Conservation (phyloP, 1,140 invertebrate genomes). For the Drosophila teissieri region DNA sequence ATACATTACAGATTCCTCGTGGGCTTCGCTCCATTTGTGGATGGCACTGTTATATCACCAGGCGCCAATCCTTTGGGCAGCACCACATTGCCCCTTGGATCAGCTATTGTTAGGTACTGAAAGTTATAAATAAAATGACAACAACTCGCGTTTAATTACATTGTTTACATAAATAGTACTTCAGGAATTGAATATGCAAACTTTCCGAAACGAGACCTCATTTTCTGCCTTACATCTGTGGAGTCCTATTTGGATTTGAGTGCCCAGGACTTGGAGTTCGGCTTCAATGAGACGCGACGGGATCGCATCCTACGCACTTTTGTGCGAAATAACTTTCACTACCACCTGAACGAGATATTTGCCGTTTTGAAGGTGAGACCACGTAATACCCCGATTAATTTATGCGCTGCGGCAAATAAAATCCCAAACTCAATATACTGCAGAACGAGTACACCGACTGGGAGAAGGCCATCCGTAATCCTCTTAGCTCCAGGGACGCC, state of each 20-base stretch:
- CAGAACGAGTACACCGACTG: constrained; percentile 96
- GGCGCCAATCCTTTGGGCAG: constrained; percentile 79
- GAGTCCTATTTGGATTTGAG: constrained; percentile 92
- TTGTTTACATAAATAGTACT: constrained; percentile 85
- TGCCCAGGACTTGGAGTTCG: constrained; percentile 92
- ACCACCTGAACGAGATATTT: constrained; percentile 95
- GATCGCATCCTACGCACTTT: constrained; percentile 94
- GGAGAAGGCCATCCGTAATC: constrained; percentile 92
- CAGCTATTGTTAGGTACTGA: constrained; percentile 83
- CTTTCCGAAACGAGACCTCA: constrained; percentile 91
- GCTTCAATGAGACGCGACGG: constrained; percentile 92
- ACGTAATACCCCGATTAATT: neutral
- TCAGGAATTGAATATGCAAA: constrained; percentile 92
- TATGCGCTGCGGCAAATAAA: neutral
- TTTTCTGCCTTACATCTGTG: constrained; percentile 91
- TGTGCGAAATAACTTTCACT: constrained; percentile 94
- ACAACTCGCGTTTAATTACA: constrained; percentile 13
- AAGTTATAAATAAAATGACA: neutral
- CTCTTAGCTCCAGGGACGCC: constrained; percentile 90
- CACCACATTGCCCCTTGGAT: constrained; percentile 77
- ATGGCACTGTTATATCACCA: constrained; percentile 91
- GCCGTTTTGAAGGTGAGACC: constrained; percentile 89
- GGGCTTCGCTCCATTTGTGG: constrained; percentile 95
- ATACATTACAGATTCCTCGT: constrained; percentile 88
- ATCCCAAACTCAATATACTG: constrained; percentile 8